Conservation (phyloP, 2,888 invertebrate genomes). For the Tolmerus cingulatus region DNA sequence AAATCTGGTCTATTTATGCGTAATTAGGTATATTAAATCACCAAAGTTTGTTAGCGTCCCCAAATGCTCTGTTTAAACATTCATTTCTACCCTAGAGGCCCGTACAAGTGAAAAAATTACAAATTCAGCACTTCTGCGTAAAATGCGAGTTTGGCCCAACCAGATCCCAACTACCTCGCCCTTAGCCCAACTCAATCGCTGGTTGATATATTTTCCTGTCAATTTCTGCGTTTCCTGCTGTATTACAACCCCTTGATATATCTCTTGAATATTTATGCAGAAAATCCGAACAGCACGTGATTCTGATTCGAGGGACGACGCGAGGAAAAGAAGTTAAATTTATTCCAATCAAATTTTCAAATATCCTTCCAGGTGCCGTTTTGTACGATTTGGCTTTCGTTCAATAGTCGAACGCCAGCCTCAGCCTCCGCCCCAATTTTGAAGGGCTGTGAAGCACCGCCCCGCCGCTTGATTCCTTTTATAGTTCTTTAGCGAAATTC, state of each 20-base stretch:
- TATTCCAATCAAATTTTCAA: slow-evolving; percentile 46
- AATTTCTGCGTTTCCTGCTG: slow-evolving; percentile 24
- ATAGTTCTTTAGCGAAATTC: slow-evolving; percentile 9
- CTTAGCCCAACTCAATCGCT: slow-evolving; percentile 9
- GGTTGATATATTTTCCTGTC: slow-evolving; percentile 26
- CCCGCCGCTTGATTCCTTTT: neutral
- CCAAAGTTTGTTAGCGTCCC: neutral
- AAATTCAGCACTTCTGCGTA: neutral
- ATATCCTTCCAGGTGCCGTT: slow-evolving; percentile 47
- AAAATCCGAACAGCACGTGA: slow-evolving; percentile 14
- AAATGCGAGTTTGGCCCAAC: neutral
- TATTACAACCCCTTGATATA: slow-evolving; percentile 20
- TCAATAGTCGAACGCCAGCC: neutral
- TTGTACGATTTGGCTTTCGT: slow-evolving; percentile 19
- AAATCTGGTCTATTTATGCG: slow-evolving; percentile 8
- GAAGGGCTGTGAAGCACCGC: neutral
- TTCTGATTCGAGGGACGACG: neutral
- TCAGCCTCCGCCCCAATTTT: neutral
- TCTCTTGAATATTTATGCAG: slow-evolving; percentile 4
- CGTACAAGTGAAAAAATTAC: slow-evolving; percentile 24
- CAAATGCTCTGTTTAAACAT: neutral
- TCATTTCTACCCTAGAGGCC: neutral
- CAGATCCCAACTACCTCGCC: neutral
- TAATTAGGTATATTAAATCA: slow-evolving; percentile 16
- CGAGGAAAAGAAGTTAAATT: slow-evolving; percentile 41